phyloP scores from a whole-genome alignment of 2,888 invertebrate genomes.

The Chydorus sphaericus region DNA sequence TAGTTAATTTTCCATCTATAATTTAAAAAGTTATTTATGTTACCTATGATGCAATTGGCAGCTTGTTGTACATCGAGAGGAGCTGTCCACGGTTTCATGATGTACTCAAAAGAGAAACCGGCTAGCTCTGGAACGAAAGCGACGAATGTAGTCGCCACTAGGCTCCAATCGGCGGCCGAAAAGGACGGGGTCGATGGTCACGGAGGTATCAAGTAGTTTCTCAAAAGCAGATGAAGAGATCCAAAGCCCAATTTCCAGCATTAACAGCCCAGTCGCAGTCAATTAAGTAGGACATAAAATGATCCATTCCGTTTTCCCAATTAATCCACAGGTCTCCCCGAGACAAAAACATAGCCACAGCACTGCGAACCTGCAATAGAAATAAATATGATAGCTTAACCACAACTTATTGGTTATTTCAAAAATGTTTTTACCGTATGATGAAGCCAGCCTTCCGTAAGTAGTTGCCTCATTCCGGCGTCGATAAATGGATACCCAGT shows the following conservation, averaged over 20 bases:
- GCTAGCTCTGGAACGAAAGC: slow-evolving; percentile 52
- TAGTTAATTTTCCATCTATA: not conserved
- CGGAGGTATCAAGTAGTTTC: slow-evolving; percentile 48
- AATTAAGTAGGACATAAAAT: slow-evolving; percentile 49
- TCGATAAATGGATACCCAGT: slow-evolving; percentile 60
- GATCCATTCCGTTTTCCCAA: slow-evolving; percentile 53
- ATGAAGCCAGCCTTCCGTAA: slow-evolving; percentile 45
- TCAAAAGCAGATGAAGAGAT: slow-evolving; percentile 60
- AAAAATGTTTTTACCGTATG: too few relatives aligned
- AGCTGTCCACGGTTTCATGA: slow-evolving; percentile 60
- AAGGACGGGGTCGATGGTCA: slow-evolving; percentile 50
- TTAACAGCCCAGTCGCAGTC: slow-evolving; percentile 64
- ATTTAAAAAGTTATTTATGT: not conserved
- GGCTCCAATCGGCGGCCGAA: slow-evolving; percentile 54
- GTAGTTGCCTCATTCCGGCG: slow-evolving; percentile 54
- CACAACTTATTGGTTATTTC: too few relatives aligned
- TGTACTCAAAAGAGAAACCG: slow-evolving; percentile 42
- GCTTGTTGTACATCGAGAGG: slow-evolving; percentile 45
- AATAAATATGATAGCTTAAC: too few relatives aligned
- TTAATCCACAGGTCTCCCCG: slow-evolving; percentile 58
- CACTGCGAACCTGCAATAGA: slow-evolving; percentile 49
- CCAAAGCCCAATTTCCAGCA: slow-evolving; percentile 71
- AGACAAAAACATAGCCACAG: slow-evolving; percentile 57
- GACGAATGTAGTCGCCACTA: slow-evolving; percentile 48
- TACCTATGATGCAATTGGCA: slow-evolving; percentile 38